phyloP scores from a whole-genome alignment of 2,888 invertebrate species.

The Tipula confusa region DNA sequence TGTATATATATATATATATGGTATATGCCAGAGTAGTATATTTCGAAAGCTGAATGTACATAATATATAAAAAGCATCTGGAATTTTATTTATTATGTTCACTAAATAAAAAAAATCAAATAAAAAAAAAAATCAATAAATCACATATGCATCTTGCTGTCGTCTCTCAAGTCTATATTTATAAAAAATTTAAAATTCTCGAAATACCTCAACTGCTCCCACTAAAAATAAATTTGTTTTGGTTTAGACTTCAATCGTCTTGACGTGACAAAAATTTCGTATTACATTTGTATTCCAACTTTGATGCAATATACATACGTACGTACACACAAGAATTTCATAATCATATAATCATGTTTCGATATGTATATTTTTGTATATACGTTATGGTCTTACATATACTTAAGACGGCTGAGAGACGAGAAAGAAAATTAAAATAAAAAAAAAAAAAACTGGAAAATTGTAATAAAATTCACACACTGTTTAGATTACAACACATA shows the following conservation, averaged over 20 bases:
- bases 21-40: not conserved
- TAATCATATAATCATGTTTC: conserved; percentile 21
- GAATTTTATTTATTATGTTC: not conserved
- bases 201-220: not conserved
- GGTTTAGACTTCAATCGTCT: not conserved
- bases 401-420: conserved; percentile 6
- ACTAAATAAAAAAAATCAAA: not conserved
- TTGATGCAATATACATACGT: not conserved
- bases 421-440: not conserved
- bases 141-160: not conserved
- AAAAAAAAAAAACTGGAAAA: conserved; percentile 4
- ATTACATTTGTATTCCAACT: not conserved
- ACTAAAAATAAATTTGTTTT: not conserved
- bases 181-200: not conserved
- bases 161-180: not conserved
- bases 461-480: conserved; percentile 20
- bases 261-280: conserved; percentile 13
- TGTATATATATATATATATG: not conserved
- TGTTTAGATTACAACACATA: conserved; percentile 1
- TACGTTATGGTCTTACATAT: not conserved
- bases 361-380: not conserved
- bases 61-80: not conserved
- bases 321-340: not conserved
- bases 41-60: not conserved
- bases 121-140: not conserved